Base-by-base conservation (phyloP, 2,113 vertebrate genomes). In the Callopanchax toddi region DNA sequence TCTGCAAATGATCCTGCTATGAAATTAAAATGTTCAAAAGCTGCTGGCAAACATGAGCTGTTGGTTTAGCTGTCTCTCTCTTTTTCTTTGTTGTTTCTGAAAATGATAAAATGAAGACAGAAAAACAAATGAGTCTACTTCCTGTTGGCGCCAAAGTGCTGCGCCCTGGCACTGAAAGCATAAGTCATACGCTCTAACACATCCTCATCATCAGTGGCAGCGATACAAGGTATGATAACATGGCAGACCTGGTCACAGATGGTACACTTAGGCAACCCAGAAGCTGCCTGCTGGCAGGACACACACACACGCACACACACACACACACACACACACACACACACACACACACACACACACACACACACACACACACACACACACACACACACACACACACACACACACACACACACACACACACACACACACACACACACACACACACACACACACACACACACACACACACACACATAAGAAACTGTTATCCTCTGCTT, bases 261-360 rank as follows among this genome's bases (percentile, higher is more conserved):
- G 87, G 87, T 61, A 69, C 84, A 78, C 81, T 88, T 84, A 75
- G 84, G 71, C 50, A 7, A 62, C 84, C 84, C 66, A 80, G 74
- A 76, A 81, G 82, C 78, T 79, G 78, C 86, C 86, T 70, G 86
- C 86, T 86, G 87, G 72, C 83, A 80, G 65, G 78, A 82, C 82
- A 84, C 86, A 64, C 74, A 74, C 65, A 11, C 71, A 86, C 83
- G 10, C 29, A 32, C 29, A 32, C 29, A 32, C 29, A 32, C 29
- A 32, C 29, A 32, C 29, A 32, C 29, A 32, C 29, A 32, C 29
- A 32, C 29, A 32, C 29, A 32, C 29, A 32, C 29, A 6, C 29
- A 32, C 29, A 32, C 29, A 32, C 29, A 32, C 29, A 32, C 29
- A 32, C 29, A 32, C 29, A 32, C 29, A 32, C 29, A 32, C 29